phyloP scores from a whole-genome alignment of 2,888 invertebrate genomes.

The Apamea epomidion region DNA sequence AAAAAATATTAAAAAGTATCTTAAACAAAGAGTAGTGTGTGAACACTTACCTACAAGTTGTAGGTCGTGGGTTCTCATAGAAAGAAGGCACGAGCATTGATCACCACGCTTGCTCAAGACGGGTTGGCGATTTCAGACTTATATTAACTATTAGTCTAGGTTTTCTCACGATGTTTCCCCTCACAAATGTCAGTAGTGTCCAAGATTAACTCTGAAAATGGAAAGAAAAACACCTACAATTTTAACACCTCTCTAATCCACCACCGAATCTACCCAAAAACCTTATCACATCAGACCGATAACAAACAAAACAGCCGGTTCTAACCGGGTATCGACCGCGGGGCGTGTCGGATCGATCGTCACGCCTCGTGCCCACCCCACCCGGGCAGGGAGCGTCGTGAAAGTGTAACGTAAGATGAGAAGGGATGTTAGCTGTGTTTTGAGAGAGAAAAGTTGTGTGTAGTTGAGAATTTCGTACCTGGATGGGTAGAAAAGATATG shows the following conservation, averaged over 20 bases:
- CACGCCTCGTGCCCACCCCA: conserved; percentile 79
- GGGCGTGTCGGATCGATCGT: conserved; percentile 86
- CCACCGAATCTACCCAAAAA: neutral
- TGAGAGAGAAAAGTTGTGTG: conserved; percentile 30
- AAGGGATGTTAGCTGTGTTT: conserved; percentile 45
- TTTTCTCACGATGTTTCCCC: neutral
- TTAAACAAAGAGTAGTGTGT: neutral
- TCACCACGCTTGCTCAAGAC: no score
- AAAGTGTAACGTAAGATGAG: conserved; percentile 65
- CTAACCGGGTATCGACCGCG: conserved; percentile 73
- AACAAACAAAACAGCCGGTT: conserved; percentile 56
- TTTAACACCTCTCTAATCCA: neutral
- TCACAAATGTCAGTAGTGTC: neutral
- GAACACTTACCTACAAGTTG: no score
- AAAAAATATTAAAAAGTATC: neutral
- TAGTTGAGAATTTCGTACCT: conserved; percentile 24
- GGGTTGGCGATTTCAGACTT: no score
- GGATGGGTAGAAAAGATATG: neutral
- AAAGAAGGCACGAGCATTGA: no score
- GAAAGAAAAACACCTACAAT: neutral
- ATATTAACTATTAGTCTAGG: neutral
- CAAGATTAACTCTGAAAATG: neutral
- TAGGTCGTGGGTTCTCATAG: no score
- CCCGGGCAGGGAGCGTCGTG: conserved; percentile 60
- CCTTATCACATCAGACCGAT: conserved; percentile 50